Evolutionary conservation across 1,140 invertebrate genomes (phyloP).

Genomic region (Ceratosolen fusciceps): DNA sequence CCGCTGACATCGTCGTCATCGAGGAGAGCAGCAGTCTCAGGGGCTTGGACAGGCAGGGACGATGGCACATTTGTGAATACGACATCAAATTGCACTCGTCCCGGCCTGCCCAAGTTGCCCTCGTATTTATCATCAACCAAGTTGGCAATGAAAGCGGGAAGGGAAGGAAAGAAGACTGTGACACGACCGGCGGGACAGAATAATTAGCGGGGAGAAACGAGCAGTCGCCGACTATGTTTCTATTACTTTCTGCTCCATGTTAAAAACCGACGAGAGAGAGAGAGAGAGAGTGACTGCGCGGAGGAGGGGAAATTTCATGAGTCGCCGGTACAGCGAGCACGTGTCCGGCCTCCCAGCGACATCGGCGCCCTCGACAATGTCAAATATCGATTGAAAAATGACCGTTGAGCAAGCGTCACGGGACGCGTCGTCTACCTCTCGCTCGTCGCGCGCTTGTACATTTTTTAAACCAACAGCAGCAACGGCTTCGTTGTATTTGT

Average conservation of each 20-base stretch:
- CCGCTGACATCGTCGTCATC: not conserved
- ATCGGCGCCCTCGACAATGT: not conserved
- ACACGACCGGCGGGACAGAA: too few species aligned
- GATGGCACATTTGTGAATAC: constrained; percentile 68
- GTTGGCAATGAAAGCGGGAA: not conserved
- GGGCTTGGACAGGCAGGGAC: constrained; percentile 63
- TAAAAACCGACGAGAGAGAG: not conserved
- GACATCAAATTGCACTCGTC: constrained; percentile 70
- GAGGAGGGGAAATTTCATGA: too few species aligned
- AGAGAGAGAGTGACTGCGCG: not conserved
- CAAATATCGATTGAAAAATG: not conserved
- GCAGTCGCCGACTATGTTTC: too few species aligned
- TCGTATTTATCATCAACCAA: not conserved
- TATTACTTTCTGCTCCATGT: not conserved
- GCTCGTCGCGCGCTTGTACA: not conserved
- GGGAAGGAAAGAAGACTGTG: not conserved
- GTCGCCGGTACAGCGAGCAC: not conserved
- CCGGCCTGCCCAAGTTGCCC: constrained; percentile 66
- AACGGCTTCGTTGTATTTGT: not conserved
- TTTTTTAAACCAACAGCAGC: too few species aligned
- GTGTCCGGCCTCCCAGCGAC: not conserved
- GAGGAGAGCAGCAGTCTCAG: not conserved
- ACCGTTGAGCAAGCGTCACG: constrained; percentile 1
- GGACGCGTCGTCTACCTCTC: not conserved
- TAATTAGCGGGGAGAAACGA: not conserved